phyloP scores from a whole-genome alignment of 2,113 vertebrate species.

The Hippopotamus amphibius region DNA sequence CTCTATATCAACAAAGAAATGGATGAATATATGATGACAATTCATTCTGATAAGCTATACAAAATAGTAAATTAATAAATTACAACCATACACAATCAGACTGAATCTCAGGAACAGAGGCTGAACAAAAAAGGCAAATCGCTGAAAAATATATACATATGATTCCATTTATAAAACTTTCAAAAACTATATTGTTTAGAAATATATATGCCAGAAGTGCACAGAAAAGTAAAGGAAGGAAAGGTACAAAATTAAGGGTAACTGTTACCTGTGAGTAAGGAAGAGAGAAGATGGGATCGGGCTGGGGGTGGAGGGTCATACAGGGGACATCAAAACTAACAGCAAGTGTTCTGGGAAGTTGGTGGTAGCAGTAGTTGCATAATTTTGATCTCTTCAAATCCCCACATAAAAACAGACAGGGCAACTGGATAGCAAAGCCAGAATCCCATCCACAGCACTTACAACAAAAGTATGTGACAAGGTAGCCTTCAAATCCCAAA shows the following conservation, averaged over 20 bases:
- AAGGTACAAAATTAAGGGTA: neutral
- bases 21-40: neutral
- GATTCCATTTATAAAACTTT: neutral
- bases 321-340: neutral
- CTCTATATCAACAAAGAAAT: neutral
- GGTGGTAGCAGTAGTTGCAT: neutral
- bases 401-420: neutral
- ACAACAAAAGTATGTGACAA: constrained; percentile 7
- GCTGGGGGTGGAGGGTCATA: neutral
- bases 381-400: constrained; percentile 15
- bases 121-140: neutral
- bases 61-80: neutral
- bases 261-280: neutral
- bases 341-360: neutral
- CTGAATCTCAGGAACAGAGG: neutral
- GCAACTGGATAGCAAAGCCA: neutral
- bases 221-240: neutral
- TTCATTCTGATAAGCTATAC: neutral
- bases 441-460: neutral
- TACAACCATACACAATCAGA: neutral
- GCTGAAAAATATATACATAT: neutral
- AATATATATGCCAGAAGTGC: neutral
- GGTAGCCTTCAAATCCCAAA: neutral
- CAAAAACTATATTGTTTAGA: neutral
- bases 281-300: neutral